These are phyloP conservation scores for Armadillidium nasatum DNA, from an alignment of 1,140 invertebrate genomes.

Conservation along the genomic window DNA sequence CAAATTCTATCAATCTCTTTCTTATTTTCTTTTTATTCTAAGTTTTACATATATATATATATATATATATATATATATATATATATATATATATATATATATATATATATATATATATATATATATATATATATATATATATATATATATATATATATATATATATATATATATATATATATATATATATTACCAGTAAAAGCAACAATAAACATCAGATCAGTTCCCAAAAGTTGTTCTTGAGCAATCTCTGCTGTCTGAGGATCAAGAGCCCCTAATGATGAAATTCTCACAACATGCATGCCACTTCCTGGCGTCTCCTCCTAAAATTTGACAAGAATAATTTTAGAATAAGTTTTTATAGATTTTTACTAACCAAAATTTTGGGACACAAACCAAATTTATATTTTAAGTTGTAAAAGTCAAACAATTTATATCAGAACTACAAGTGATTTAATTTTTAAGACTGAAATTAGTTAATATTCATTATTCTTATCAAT, in stretches of 20 bases:
- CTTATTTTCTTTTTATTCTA: too few relatives aligned
- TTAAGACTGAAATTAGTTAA: too few relatives aligned
- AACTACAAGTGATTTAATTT: too few relatives aligned
- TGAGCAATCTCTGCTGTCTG: conserved; percentile 68
- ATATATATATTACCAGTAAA: conserved; percentile 65
- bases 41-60: too few relatives aligned
- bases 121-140: conserved; percentile 25
- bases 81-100: conserved; percentile 8
- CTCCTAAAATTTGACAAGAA: background rate
- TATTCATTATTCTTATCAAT: too few relatives aligned
- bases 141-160: conserved; percentile 20
- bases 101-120: conserved; percentile 18
- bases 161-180: conserved; percentile 21
- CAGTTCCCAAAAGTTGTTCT: conserved; percentile 70
- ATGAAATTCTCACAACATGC: conserved; percentile 50
- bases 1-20: too few relatives aligned
- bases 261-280: conserved; percentile 65
- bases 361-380: too few relatives aligned
- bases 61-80: too few relatives aligned
- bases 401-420: too few relatives aligned
- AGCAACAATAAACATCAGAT: conserved; percentile 80
- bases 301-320: conserved; percentile 21
- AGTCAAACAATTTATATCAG: too few relatives aligned
- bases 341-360: too few relatives aligned
- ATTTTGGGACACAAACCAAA: too few relatives aligned